Base-by-base conservation (phyloP, 1,140 invertebrate genomes). In the Campoletis sonorensis region DNA sequence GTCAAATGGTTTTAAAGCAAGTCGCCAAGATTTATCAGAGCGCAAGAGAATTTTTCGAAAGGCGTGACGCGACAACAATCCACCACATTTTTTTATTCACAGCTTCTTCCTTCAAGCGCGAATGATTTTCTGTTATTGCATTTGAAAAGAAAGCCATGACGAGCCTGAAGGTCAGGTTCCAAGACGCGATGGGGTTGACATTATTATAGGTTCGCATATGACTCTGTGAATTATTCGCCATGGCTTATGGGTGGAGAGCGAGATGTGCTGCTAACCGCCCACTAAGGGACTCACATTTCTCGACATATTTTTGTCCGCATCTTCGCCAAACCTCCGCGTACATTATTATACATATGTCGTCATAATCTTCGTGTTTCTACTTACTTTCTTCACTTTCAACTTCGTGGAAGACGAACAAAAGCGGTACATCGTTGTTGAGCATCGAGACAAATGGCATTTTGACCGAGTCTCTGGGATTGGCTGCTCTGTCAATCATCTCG, bases 361-460 rank as follows among this genome's bases (percentile, higher is more conserved):
- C 26, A 18, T 61, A 21, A 27, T 26, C 13, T 70, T 8, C 26
- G 15, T 2, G 13, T 71, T 45, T 70, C 72, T 79, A 40, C 49
- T 21, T 21, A 30, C 15, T 76, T 37, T 40, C 33, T 45, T 13
- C 21, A 26, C 54, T 76, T 21, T 37, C 71, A 21, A 26, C 30
- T 33, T 77, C 33, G 76, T 33, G n/a, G 54, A 58, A n/a, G 37
- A 81, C 21, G 45, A 84, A 71, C 68, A 79, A 49, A 61, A 61
- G 72, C 45, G 23, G 45, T 30, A 15, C 26, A n/a, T n/a, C 40
- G 37, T 11, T 33, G 58, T 23, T 33, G 49, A 51, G 77, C 61
- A n/a, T n/a, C 27, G 76, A 85, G 73, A 82, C 84, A 82, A 77
- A 85, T 85, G 79, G 78, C 73, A 83, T 82, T 30, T 79, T 82